Evolutionary conservation across 2,888 invertebrate genomes (phyloP), one percentile per base, ranked within the genome.

Genomic region (Cheilosia soror): DNA sequence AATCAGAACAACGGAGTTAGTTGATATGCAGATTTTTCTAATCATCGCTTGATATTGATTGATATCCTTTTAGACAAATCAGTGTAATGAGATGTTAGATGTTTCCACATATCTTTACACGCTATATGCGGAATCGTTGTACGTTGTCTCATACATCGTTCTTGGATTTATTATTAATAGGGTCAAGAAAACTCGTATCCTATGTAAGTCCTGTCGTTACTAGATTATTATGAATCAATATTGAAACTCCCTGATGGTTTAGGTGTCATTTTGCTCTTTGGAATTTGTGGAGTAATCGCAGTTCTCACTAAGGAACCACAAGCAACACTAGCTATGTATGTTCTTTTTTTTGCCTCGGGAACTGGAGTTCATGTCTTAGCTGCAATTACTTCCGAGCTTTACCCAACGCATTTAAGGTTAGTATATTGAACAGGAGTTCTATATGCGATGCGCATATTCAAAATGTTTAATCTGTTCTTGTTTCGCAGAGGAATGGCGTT

Each of bases 401-500:
- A 89, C 87, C 91, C 91, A 40, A 91, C 91, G 47, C 88, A 90
- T 69, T 87, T 91, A 49, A 89, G 91, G 91, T 91, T 87, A 51
- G 11, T 37, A 20, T 27, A 6, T 20, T 20, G 0, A 20, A 20
- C 20, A 20, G 2, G 2, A 20, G 37, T 2, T 1, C 7, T 37
- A 5, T 37, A 11, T 11, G 37, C n/a, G n/a, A n/a, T 37, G 2
- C 0, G 1, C 7, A 0, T 37, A 5, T 20, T 20, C 20, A 37
- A 37, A 11, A 37, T 37, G 37, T 5, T 27, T 20, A 49, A 27
- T 15, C 20, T 49, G 2, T 27, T 42, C 7, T n/a, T 4, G 9
- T 6, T 15, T 5, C 5, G 6, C 7, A 91, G 93, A 87, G 93
- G 92, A 25, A 93, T 93, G 93, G 93, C 93, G 27, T 88, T 93